A percentile compares a stretch with the other conserved stretches of the same genome.
Conservation (phyloP, 2,888 invertebrate species). For the Eumerus sabulonum region DNA sequence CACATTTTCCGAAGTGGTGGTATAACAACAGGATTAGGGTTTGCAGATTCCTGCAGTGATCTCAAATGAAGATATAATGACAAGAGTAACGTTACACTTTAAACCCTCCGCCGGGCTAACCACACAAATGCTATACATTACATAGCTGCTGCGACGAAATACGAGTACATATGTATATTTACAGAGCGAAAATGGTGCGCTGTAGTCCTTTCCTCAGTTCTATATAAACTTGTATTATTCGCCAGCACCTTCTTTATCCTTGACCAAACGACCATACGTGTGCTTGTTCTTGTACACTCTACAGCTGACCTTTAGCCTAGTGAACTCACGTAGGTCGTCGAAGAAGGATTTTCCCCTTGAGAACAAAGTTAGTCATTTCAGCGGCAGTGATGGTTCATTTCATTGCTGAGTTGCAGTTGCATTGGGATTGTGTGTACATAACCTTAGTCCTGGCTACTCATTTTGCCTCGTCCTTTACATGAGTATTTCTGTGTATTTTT, state of each 20-base stretch:
- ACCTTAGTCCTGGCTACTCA: too few relatives aligned
- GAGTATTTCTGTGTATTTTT: too few relatives aligned
- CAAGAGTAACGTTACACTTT: constrained; percentile 19
- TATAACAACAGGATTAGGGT: constrained; percentile 32
- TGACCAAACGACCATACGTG: too few relatives aligned
- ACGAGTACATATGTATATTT: too few relatives aligned
- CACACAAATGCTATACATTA: too few relatives aligned
- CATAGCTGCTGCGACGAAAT: too few relatives aligned
- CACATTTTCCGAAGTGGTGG: constrained; percentile 2
- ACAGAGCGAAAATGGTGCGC: too few relatives aligned
- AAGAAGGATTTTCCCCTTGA: constrained; percentile 12
- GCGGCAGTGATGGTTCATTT: background rate
- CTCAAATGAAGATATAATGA: constrained; percentile 57
- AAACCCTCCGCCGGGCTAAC: too few relatives aligned
- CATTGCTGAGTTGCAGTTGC: too few relatives aligned
- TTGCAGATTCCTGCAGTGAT: constrained; percentile 27
- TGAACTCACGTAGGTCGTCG: constrained; percentile 41
- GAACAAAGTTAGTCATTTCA: constrained; percentile 43
- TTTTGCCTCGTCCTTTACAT: too few relatives aligned
- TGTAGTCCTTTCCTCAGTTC: constrained; percentile 7
- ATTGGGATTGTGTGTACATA: too few relatives aligned
- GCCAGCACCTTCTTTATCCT: constrained; percentile 8
- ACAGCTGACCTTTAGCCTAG: constrained; percentile 28
- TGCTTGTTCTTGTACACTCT: background rate
- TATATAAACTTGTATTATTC: constrained; percentile 37